Evolutionary conservation across 2,888 invertebrate species (phyloP).

Genomic region (Drosophila engyochracea): DNA sequence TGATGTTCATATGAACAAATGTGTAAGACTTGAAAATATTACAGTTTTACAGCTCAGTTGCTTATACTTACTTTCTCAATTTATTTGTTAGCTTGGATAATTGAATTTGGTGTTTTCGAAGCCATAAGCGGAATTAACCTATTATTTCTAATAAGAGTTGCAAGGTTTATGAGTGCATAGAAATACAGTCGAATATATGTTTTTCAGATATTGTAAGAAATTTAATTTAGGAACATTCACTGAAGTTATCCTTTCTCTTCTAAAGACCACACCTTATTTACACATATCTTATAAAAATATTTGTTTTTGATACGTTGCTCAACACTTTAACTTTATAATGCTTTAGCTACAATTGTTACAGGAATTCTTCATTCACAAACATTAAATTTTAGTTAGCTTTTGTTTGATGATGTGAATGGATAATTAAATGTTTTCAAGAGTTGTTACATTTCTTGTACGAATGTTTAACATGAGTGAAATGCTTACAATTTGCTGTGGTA

Average conservation of each 20-base stretch:
- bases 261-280: too few relatives aligned
- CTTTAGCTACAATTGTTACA: background rate
- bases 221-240: background rate
- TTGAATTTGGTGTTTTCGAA: background rate
- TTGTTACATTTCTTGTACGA: conserved; percentile 1
- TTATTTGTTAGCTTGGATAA: background rate
- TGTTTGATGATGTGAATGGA: background rate
- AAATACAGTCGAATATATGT: background rate
- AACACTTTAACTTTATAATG: background rate
- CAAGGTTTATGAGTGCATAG: background rate
- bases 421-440: background rate
- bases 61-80: background rate
- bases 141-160: background rate
- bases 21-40: background rate
- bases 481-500: conserved; percentile 8
- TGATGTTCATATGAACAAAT: background rate
- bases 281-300: too few relatives aligned
- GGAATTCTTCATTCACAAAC: background rate
- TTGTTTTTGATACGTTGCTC: background rate
- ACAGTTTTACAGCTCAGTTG: background rate
- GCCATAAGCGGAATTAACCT: background rate
- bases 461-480: background rate
- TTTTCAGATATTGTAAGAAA: background rate
- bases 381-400: background rate
- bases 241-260: background rate